These are phyloP conservation scores for Danaus plexippus DNA, from an alignment of 1,140 invertebrate species.

Conservation along the genomic window DNA sequence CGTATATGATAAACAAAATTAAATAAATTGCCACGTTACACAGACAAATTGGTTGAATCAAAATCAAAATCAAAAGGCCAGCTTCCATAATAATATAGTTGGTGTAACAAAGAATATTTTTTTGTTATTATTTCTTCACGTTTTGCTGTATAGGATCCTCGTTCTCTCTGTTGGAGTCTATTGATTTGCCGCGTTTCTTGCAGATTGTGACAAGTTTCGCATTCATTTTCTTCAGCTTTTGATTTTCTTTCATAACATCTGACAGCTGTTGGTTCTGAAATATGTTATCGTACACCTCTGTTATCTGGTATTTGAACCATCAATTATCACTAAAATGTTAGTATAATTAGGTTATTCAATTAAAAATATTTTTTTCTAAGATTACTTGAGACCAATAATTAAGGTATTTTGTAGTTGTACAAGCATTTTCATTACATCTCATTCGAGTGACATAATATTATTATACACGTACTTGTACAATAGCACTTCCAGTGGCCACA, in stretches of 20 bases:
- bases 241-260: conserved; percentile 59
- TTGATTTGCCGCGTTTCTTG: conserved; percentile 51
- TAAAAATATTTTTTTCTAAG: no score
- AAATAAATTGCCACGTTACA: no score
- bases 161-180: conserved; percentile 43
- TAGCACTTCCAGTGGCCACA: conserved; percentile 57
- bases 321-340: no score
- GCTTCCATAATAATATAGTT: conserved; percentile 4
- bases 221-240: conserved; percentile 57
- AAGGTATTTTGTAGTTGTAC: no score
- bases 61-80: conserved; percentile 14
- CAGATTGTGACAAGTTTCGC: conserved; percentile 48
- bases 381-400: no score
- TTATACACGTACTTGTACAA: conserved; percentile 44
- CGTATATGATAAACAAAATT: no score
- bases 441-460: no score
- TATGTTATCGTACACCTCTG: neutral
- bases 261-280: conserved; percentile 58
- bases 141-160: conserved; percentile 32
- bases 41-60: neutral
- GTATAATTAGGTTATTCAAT: no score
- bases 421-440: no score
- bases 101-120: neutral
- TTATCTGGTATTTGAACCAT: no score
- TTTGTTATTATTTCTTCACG: conserved; percentile 10